Base-by-base conservation (phyloP, 2,797 vertebrate genomes). In the Acestrorhynchus altus region DNA sequence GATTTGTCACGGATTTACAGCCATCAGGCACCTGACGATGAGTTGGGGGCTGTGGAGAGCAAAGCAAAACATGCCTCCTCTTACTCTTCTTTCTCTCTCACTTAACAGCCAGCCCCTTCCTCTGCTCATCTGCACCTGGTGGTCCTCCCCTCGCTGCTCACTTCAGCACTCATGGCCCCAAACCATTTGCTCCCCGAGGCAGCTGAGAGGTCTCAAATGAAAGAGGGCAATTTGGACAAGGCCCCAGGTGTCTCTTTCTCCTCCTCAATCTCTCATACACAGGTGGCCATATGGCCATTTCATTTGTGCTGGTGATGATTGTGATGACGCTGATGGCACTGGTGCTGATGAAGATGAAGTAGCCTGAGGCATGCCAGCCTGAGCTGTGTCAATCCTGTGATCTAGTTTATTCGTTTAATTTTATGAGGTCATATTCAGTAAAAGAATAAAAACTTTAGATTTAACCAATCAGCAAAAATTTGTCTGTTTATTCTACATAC, bases 1-100 rank as follows among this genome's bases (percentile, higher is more conserved):
- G 85, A 89, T 90, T 89, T 81, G 89, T 90, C 86, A 91, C 1
- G 13, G 20, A 86, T 79, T 81, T 81, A 65, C 79, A 83, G 81
- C 85, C 83, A 74, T 39, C n/a, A 82, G 87, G 83, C 84, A 87
- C 86, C 82, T 86, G 89, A 86, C 59, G 83, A 74, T 87, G 88
- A 89, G 28, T 24, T 20, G 0, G n/a, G 56, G 40, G n/a, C 52
- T 24, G 46, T 68, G n/a, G 24, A 0, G 28, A 35, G 16, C n/a
- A 35, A 63, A 49, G 39, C 52, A 22, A 54, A 47, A 20, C 31
- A 35, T 7, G 6, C 49, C n/a, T 22, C 20, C 49, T 47, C 28
- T 20, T 54, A 16, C 57, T 26, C 24, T 16, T 40, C n/a, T n/a
- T 44, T 42, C n/a, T 35, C 54, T 18, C 12, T 57, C 44, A 39